Evolutionary conservation across 2,797 vertebrate genomes (phyloP).

Genomic region (Tenualosa thibaudeaui): DNA sequence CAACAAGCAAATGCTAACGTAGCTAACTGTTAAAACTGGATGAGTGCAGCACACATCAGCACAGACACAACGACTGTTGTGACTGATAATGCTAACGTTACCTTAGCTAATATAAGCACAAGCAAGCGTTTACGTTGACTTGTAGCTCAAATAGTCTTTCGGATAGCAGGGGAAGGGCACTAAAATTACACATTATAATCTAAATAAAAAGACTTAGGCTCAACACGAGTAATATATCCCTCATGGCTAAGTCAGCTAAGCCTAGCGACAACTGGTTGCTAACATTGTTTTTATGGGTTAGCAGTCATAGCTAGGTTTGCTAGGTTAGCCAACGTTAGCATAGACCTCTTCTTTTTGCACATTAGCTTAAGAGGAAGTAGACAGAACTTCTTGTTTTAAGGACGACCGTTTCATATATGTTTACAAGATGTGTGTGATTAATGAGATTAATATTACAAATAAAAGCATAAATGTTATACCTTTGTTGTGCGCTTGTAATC

Average conservation of each 20-base stretch:
- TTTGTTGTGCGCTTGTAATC: slow-evolving; percentile 10
- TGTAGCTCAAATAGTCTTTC: not conserved
- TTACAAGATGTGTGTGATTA: not conserved
- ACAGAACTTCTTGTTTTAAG: not conserved
- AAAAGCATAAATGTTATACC: not conserved
- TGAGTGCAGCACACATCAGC: not conserved
- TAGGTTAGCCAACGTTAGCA: slow-evolving; percentile 6
- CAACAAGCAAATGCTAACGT: not conserved
- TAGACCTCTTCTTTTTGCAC: not conserved
- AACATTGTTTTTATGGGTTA: slow-evolving; percentile 12
- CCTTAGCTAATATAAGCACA: not conserved
- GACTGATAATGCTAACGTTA: not conserved
- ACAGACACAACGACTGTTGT: not conserved
- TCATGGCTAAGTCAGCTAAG: not conserved
- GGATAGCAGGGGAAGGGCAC: not conserved
- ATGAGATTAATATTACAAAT: not conserved
- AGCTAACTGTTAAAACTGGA: not conserved
- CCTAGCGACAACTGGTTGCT: not conserved
- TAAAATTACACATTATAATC: not conserved
- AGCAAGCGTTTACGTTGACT: not conserved
- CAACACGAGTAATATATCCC: not conserved
- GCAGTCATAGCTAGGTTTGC: not conserved
- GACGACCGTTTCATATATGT: not conserved
- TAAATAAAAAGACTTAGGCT: not conserved
- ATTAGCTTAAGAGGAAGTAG: not conserved